These are phyloP conservation scores for Solenopsis invicta DNA, from an alignment of 1,140 invertebrate genomes.

Conservation along the genomic window DNA sequence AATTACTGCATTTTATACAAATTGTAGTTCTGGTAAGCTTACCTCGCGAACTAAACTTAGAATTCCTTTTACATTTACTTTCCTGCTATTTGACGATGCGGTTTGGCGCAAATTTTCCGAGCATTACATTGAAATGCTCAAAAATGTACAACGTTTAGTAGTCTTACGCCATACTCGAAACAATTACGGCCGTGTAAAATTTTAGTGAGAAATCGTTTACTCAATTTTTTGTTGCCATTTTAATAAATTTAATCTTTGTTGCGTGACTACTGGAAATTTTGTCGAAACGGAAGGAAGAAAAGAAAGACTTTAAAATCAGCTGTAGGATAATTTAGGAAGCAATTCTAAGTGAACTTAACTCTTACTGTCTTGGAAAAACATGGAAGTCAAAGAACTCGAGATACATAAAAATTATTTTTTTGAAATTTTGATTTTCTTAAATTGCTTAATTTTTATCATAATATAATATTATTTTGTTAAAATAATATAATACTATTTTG, in stretches of 20 bases:
- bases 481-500: too few species aligned
- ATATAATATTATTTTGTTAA: neutral
- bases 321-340: constrained; percentile 11
- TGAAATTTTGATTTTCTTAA: neutral
- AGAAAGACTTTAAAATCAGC: constrained; percentile 33
- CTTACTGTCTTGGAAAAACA: neutral
- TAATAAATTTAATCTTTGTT: constrained; percentile 56
- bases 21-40: neutral
- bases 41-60: constrained; percentile 33
- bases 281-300: neutral
- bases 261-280: constrained; percentile 65
- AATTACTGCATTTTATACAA: neutral
- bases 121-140: neutral
- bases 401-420: neutral
- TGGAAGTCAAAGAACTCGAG: neutral
- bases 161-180: neutral
- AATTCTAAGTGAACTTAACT: neutral
- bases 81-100: neutral
- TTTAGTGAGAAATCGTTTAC: constrained; percentile 22
- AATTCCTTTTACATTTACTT: constrained; percentile 44
- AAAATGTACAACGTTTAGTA: constrained; percentile 14
- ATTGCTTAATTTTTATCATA: constrained; percentile 11
- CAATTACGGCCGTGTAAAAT: constrained; percentile 44
- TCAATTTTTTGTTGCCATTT: constrained; percentile 19
- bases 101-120: constrained; percentile 26